Evolutionary conservation across 1,140 invertebrate species (phyloP).

Genomic region (Caenorhabditis inopinata): DNA sequence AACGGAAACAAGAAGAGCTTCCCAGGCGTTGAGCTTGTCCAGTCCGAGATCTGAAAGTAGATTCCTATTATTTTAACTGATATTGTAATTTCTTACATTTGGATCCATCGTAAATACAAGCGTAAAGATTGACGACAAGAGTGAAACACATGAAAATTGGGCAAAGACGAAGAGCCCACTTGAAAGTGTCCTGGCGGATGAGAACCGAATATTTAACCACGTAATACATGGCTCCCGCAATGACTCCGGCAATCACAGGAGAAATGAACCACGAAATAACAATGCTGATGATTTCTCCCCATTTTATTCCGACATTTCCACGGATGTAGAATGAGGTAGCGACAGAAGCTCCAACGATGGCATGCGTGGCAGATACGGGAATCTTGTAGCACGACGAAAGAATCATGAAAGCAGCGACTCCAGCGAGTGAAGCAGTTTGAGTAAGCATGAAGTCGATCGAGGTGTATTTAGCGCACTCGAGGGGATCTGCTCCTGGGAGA

Average conservation of each 20-base stretch:
- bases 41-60: conserved; percentile 47
- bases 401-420: conserved; percentile 86
- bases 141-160: conserved; percentile 46
- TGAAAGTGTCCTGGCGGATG: conserved; percentile 42
- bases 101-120: conserved; percentile 44
- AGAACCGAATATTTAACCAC: conserved; percentile 44
- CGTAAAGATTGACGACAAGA: conserved; percentile 46
- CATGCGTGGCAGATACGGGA: conserved; percentile 89
- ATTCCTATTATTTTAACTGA: not conserved
- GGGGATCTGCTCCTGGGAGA: not conserved
- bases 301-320: conserved; percentile 80
- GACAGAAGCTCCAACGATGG: conserved; percentile 91
- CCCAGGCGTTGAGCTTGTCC: conserved; percentile 35
- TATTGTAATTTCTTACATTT: conserved; percentile 39
- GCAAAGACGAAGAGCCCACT: conserved; percentile 10
- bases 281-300: conserved; percentile 77
- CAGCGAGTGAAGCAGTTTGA: conserved; percentile 65
- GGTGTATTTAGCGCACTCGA: conserved; percentile 46
- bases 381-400: conserved; percentile 86
- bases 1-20: conserved; percentile 22
- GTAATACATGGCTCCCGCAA: conserved; percentile 36
- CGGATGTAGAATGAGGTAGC: conserved; percentile 88
- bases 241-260: conserved; percentile 43
- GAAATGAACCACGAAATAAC: conserved; percentile 59
- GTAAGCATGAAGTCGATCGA: conserved; percentile 45